Conservation (phyloP, 2,888 invertebrate genomes). For the Diarsia mendica region DNA sequence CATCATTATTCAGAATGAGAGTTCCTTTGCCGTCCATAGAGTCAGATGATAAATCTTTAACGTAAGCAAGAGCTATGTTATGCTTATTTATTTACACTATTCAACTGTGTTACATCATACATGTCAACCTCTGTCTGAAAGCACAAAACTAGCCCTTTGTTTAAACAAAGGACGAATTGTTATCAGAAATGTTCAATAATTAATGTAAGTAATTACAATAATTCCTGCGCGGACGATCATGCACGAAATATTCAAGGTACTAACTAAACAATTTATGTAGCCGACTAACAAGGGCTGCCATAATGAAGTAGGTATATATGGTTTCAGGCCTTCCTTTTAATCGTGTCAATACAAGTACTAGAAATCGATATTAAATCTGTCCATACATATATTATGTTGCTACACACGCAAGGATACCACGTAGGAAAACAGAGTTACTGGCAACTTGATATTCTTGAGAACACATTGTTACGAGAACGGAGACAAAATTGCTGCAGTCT, state of each 20-base stretch:
- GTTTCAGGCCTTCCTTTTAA: constrained; percentile 42
- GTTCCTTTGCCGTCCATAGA: background rate
- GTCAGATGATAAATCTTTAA: background rate
- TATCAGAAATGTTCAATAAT: constrained; percentile 8
- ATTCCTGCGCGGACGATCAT: background rate
- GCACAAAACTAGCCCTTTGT: constrained; percentile 3
- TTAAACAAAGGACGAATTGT: constrained; percentile 18
- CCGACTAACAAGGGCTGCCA: constrained; percentile 18
- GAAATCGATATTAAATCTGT: constrained; percentile 50
- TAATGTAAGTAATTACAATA: background rate
- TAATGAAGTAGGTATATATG: constrained; percentile 38
- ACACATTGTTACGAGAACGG: constrained; percentile 50
- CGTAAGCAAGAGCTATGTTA: background rate
- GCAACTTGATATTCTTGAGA: constrained; percentile 70
- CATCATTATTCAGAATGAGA: background rate
- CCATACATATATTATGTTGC: constrained; percentile 38
- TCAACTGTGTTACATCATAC: background rate
- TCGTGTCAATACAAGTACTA: constrained; percentile 43
- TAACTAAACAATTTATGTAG: constrained; percentile 1
- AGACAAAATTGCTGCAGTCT: constrained; percentile 32
- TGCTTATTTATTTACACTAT: background rate
- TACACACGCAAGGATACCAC: constrained; percentile 45
- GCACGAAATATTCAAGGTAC: background rate
- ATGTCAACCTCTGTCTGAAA: background rate
- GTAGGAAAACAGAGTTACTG: constrained; percentile 62